A percentile compares a stretch with the other conserved stretches of the same genome.
Conservation (phyloP, 1,140 invertebrate species). For the Grapholita molesta region DNA sequence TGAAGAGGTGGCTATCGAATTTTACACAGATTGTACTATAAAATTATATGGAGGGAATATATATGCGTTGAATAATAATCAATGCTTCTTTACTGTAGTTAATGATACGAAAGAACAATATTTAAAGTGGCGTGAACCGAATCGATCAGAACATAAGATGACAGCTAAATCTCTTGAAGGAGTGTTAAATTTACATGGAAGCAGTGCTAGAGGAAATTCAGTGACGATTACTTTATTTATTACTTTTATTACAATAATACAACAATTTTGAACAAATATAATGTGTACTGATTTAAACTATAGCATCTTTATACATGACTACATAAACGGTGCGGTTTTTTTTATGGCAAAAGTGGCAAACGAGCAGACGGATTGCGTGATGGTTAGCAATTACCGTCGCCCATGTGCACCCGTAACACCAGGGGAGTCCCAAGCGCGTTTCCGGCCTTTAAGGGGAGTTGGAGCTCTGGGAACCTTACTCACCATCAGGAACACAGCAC, state of each 20-base stretch:
- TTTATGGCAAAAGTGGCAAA: too few relatives aligned
- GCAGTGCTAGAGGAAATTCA: neutral
- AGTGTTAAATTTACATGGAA: neutral
- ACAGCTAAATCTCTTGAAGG: neutral
- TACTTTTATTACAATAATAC: neutral
- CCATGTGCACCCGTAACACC: too few relatives aligned
- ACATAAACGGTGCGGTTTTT: too few relatives aligned
- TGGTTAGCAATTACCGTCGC: too few relatives aligned
- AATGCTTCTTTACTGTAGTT: neutral
- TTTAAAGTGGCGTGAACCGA: neutral
- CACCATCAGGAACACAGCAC: too few relatives aligned
- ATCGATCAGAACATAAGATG: neutral
- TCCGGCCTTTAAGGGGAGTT: too few relatives aligned
- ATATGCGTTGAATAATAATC: neutral
- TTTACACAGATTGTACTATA: neutral
- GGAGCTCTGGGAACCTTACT: too few relatives aligned
- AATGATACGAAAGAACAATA: neutral
- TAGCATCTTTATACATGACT: too few relatives aligned
- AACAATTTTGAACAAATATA: neutral
- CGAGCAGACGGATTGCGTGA: too few relatives aligned
- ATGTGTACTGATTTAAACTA: too few relatives aligned
- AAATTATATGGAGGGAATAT: neutral
- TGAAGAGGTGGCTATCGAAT: neutral
- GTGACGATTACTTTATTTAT: neutral
- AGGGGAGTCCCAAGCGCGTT: too few relatives aligned